Base-by-base conservation (phyloP, 2,888 invertebrate genomes). In the Ochlodes sylvanus region DNA sequence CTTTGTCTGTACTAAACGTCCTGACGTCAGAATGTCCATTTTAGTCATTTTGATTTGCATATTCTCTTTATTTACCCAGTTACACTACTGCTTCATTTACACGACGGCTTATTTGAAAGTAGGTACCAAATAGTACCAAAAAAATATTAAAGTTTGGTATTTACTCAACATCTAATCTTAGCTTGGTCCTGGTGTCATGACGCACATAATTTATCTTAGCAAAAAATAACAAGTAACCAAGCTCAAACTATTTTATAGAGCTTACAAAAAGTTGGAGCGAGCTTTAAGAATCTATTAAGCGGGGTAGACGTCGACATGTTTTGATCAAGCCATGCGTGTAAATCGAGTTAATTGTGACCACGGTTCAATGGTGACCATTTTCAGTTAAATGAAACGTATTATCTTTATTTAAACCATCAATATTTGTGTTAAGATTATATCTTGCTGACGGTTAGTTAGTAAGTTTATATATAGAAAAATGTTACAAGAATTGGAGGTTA, bases 301-400 rank as follows among this genome's bases (percentile, higher is more conserved):
- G 82, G 80, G 80, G 79, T 80, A 79, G 77, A 80, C 86, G 85
- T 79, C 81, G 84, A 84, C 88, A 85, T 88, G 89, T 91, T 89
- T 89, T 87, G 88, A 84, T 83, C 86, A 88, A 88, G 82, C 82
- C 87, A 88, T 83, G 90, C 91, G 89, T 91, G 87, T 78, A 89
- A 90, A 92, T 92, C 88, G 88, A 86, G 83, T 90, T 92, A 92
- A 92, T 92, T 90, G 88, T 86, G 69, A 71, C 72, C 79, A 85
- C 84, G 85, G 60, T 42, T 55, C 54, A 66, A 38, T 15, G 61
- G 27, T 60, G 62, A 38, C 62, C 84, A 80, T 76, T 76, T 76
- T 76, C 71, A 71, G 72, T 71, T 71, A 71, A 76, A 72, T 73
- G 73, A 72, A 73, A 66, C 69, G 54, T 38, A 68, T 56, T 68